phyloP scores from a whole-genome alignment of 2,113 vertebrate genomes.

The Pristiophorus japonicus region DNA sequence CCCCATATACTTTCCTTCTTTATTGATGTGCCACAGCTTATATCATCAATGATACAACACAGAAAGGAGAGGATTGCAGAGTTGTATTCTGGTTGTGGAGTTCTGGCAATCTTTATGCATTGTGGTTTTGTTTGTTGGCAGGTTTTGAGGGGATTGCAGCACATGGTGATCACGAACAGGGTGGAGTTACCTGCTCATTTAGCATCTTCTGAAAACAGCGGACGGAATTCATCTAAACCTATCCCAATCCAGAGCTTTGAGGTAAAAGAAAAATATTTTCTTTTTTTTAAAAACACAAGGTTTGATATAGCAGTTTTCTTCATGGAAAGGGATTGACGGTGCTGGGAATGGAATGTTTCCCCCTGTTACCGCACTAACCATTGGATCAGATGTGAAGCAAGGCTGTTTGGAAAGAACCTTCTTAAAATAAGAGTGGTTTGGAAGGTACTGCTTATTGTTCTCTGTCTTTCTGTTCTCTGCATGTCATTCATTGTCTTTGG shows the following conservation, averaged over 20 bases:
- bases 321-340: not conserved
- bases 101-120: not conserved
- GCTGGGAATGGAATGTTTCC: not conserved
- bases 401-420: not conserved
- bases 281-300: not conserved
- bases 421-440: not conserved
- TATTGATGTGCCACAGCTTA: not conserved
- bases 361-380: not conserved
- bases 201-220: not conserved
- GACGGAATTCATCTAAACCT: constrained; percentile 44
- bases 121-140: constrained; percentile 41
- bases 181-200: constrained; percentile 57
- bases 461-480: too few species aligned
- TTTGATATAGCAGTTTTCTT: not conserved
- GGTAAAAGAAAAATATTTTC: constrained; percentile 51
- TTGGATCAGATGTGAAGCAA: not conserved
- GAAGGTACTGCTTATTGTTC: not conserved
- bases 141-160: constrained; percentile 73
- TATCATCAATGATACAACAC: not conserved
- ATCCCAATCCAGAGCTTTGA: constrained; percentile 65
- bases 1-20: not conserved
- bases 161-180: constrained; percentile 65
- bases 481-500: not conserved
- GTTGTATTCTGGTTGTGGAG: not conserved
- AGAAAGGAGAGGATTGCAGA: not conserved